These are phyloP conservation scores for Drosophila birchii DNA, from an alignment of 2,888 invertebrate genomes.

Conservation along the genomic window DNA sequence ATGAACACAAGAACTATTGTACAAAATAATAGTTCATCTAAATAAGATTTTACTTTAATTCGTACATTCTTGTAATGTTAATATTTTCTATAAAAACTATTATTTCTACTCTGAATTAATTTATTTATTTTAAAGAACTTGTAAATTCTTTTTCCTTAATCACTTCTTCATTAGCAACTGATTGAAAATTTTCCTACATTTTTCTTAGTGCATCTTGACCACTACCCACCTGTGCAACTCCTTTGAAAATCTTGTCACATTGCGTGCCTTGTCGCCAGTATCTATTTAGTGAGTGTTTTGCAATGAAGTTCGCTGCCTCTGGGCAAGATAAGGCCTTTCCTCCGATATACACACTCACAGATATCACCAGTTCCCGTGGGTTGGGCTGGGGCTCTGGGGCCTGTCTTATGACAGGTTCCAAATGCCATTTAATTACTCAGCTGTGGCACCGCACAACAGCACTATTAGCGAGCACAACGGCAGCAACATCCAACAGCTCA, in stretches of 20 bases:
- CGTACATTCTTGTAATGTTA: no score
- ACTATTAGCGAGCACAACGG: conserved; percentile 13
- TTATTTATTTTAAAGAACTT: no score
- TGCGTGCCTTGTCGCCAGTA: conserved; percentile 56
- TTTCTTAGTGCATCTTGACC: conserved; percentile 9
- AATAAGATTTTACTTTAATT: no score
- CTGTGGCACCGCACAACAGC: conserved; percentile 18
- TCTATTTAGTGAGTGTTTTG: conserved; percentile 45
- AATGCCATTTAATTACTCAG: conserved; percentile 71
- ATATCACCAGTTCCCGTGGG: conserved; percentile 49
- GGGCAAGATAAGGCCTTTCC: conserved; percentile 69
- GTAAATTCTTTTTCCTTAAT: no score
- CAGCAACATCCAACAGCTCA: conserved; percentile 47
- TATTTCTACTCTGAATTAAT: no score
- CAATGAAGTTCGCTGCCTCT: conserved; percentile 80
- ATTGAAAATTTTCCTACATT: background rate
- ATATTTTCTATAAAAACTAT: no score
- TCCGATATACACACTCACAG: conserved; percentile 5
- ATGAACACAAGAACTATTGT: no score
- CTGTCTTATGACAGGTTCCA: conserved; percentile 50
- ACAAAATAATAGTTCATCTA: no score
- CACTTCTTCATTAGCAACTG: no score
- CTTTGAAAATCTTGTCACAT: conserved; percentile 67
- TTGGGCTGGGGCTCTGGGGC: conserved; percentile 33
- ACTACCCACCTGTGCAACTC: conserved; percentile 32